Conservation (phyloP, 2,113 vertebrate species). For the Lipotes vexillifer region DNA sequence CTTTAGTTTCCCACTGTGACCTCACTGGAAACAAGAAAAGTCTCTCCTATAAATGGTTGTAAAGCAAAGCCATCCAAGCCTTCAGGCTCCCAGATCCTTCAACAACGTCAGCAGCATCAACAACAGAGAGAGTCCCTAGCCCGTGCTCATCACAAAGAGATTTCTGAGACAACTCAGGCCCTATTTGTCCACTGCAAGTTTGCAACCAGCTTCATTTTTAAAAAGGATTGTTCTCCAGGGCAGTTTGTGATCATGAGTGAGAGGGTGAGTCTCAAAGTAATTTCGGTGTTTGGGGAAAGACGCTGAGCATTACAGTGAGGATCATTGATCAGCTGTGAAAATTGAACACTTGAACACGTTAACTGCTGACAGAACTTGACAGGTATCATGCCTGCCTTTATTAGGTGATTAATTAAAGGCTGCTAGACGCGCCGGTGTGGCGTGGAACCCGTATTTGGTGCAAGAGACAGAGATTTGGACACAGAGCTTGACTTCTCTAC, state of each 20-base stretch:
- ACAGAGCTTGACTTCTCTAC: neutral
- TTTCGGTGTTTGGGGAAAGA: neutral
- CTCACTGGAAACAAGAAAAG: neutral
- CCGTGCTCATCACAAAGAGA: slow-evolving; percentile 24
- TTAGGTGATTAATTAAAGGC: slow-evolving; percentile 54
- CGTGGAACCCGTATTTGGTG: neutral
- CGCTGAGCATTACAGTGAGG: neutral
- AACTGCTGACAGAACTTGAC: slow-evolving; percentile 31
- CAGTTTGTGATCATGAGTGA: slow-evolving; percentile 2
- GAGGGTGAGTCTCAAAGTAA: neutral
- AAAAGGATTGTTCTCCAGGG: slow-evolving; percentile 45
- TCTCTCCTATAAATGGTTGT: neutral
- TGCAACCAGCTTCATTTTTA: slow-evolving; percentile 35
- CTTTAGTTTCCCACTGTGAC: neutral
- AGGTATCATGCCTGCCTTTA: slow-evolving; percentile 1
- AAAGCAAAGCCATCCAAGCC: neutral
- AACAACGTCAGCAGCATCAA: neutral
- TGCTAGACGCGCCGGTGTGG: neutral
- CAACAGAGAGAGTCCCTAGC: rapidly evolving
- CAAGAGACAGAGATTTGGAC: neutral
- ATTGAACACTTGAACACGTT: neutral
- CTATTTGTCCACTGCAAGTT: neutral
- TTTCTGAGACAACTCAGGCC: neutral
- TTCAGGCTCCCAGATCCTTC: neutral
- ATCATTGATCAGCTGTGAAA: slow-evolving; percentile 10